phyloP scores from a whole-genome alignment of 1,140 invertebrate species.

The Bursaphelenchus mucronatus region DNA sequence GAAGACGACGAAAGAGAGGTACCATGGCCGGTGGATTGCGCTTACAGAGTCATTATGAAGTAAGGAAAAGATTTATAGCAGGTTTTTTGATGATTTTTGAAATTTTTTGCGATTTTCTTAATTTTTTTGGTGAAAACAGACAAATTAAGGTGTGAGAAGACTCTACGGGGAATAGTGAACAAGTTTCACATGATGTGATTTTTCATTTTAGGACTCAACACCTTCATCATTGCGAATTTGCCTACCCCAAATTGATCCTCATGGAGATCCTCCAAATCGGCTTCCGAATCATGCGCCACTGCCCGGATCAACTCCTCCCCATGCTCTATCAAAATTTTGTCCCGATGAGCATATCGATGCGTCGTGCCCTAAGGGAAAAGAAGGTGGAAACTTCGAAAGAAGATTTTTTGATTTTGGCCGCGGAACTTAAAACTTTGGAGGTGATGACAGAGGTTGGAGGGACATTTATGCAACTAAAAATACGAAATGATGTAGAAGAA shows the following conservation, averaged over 20 bases:
- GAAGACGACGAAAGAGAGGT: not conserved
- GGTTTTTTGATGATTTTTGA: constrained; percentile 4
- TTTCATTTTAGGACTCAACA: constrained; percentile 10
- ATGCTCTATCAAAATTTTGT: constrained; percentile 17
- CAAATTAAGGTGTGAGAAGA: too few relatives aligned
- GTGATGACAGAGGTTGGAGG: constrained; percentile 1
- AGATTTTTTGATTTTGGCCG: constrained; percentile 15
- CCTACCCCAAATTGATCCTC: constrained; percentile 10
- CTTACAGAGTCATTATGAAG: not conserved
- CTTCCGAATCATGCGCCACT: constrained; percentile 13
- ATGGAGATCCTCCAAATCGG: not conserved
- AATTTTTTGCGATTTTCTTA: too few relatives aligned
- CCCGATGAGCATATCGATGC: constrained; percentile 17
- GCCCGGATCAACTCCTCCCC: constrained; percentile 14
- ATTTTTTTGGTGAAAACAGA: too few relatives aligned
- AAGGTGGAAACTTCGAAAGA: not conserved
- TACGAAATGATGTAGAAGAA: constrained; percentile 2
- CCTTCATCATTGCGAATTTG: constrained; percentile 10
- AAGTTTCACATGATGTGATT: not conserved
- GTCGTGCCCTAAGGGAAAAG: not conserved
- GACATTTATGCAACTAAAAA: constrained; percentile 2
- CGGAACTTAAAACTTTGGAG: constrained; percentile 2
- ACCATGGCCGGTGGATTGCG: constrained; percentile 8
- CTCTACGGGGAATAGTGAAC: too few relatives aligned
- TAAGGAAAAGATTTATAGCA: not conserved